Conservation (phyloP, 2,797 vertebrate genomes). For the Betta splendens region DNA sequence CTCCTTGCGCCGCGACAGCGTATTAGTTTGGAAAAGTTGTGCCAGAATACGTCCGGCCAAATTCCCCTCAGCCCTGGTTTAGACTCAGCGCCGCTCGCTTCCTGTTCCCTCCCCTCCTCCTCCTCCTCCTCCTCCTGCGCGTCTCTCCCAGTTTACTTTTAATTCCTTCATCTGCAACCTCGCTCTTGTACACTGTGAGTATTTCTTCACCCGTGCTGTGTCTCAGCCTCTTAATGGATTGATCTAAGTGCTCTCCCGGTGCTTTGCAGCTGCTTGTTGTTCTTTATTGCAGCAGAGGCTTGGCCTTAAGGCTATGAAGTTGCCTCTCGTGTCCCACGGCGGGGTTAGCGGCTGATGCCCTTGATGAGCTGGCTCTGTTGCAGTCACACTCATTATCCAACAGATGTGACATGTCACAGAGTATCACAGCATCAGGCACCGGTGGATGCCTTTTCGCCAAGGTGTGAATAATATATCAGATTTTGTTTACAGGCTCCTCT, state of each 20-base stretch:
- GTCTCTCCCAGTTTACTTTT: constrained; percentile 59
- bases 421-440: constrained; percentile 57
- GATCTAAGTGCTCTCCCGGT: constrained; percentile 68
- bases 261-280: constrained; percentile 68
- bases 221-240: constrained; percentile 67
- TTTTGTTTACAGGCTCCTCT: constrained; percentile 61
- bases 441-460: constrained; percentile 50
- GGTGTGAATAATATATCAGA: constrained; percentile 69
- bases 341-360: constrained; percentile 54
- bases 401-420: constrained; percentile 65
- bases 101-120: constrained; percentile 35
- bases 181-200: constrained; percentile 46
- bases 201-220: constrained; percentile 55
- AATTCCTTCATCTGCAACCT: constrained; percentile 56
- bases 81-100: constrained; percentile 8
- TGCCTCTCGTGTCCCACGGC: constrained; percentile 39
- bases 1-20: constrained; percentile 10
- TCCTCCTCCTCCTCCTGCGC: constrained; percentile 16
- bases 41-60: constrained; percentile 1
- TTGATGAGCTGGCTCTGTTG: constrained; percentile 57
- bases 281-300: constrained; percentile 61
- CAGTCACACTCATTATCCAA: constrained; percentile 62
- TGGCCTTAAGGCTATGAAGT: constrained; percentile 45
- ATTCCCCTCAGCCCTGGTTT: constrained; percentile 3
- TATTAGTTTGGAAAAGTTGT: constrained; percentile 29